phyloP scores from a whole-genome alignment of 2,888 invertebrate species.

The Leptura quadrifasciata region DNA sequence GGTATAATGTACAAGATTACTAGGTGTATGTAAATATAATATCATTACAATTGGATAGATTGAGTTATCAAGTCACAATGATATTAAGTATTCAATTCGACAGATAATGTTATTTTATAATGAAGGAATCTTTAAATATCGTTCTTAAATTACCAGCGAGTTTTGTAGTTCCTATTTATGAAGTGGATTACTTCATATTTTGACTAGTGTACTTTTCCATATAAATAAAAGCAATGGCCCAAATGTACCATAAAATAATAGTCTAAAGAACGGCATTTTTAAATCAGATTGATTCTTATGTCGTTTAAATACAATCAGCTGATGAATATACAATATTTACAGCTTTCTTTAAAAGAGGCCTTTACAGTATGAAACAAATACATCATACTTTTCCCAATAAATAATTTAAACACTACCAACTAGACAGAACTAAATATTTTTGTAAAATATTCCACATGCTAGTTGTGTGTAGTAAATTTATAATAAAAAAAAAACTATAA shows the following conservation, averaged over 20 bases:
- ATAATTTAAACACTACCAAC: conserved; percentile 64
- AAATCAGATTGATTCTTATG: conserved; percentile 59
- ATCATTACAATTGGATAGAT: conserved; percentile 57
- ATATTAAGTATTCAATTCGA: conserved; percentile 45
- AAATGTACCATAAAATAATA: conserved; percentile 62
- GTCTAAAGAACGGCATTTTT: conserved; percentile 53
- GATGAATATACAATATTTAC: conserved; percentile 73
- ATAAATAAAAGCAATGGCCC: conserved; percentile 63
- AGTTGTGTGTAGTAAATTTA: conserved; percentile 52
- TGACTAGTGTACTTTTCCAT: conserved; percentile 73
- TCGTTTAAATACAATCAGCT: conserved; percentile 62
- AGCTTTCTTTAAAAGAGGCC: conserved; percentile 61
- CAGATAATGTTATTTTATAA: conserved; percentile 58
- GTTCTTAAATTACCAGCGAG: conserved; percentile 86
- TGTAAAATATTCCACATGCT: conserved; percentile 52
- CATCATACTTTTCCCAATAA: conserved; percentile 58
- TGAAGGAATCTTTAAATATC: conserved; percentile 71
- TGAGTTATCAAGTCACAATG: conserved; percentile 38
- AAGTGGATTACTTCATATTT: conserved; percentile 69
- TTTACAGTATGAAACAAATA: conserved; percentile 60
- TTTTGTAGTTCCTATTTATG: conserved; percentile 85
- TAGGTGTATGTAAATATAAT: conserved; percentile 50
- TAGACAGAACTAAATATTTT: conserved; percentile 56
- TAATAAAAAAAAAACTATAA: conserved; percentile 55
- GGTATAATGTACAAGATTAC: conserved; percentile 67